These are phyloP conservation scores for Netelia virgata DNA, from an alignment of 2,888 invertebrate species.

Conservation along the genomic window DNA sequence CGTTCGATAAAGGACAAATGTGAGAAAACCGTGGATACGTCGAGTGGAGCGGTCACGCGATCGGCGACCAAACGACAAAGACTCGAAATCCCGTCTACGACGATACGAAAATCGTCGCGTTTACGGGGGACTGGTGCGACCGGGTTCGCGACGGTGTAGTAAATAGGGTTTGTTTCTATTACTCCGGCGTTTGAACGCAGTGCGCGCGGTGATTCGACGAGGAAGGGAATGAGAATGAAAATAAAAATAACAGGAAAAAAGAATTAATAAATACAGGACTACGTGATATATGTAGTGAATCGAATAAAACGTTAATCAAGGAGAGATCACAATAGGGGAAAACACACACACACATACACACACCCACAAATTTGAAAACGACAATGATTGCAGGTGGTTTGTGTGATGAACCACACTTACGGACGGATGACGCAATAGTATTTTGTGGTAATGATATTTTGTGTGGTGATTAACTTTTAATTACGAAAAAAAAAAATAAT, in stretches of 20 bases:
- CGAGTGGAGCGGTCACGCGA: conserved; percentile 47
- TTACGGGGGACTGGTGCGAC: conserved; percentile 27
- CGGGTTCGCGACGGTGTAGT: not conserved
- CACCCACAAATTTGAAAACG: conserved; percentile 73
- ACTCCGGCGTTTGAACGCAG: conserved; percentile 6
- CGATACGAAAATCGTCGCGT: conserved; percentile 51
- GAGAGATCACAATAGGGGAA: conserved; percentile 49
- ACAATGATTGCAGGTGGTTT: conserved; percentile 55
- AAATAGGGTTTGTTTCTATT: not conserved
- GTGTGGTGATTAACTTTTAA: conserved; percentile 83
- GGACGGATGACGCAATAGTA: conserved; percentile 77
- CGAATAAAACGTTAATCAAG: conserved; percentile 52
- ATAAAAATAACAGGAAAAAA: conserved; percentile 63
- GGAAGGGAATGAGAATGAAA: conserved; percentile 7
- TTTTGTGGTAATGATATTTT: conserved; percentile 80
- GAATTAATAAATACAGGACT: conserved; percentile 62
- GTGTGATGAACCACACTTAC: conserved; percentile 42
- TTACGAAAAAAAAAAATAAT: conserved; percentile 74
- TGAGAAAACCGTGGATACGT: conserved; percentile 1
- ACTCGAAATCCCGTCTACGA: conserved; percentile 16
- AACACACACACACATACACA: conserved; percentile 62
- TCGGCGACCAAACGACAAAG: conserved; percentile 55
- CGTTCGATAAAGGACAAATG: conserved; percentile 1
- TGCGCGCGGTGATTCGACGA: conserved; percentile 29
- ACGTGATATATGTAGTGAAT: conserved; percentile 66